Evolutionary conservation across 2,888 invertebrate species (phyloP), one percentile per base, ranked within the genome.

Genomic region (Craniophora ligustri): DNA sequence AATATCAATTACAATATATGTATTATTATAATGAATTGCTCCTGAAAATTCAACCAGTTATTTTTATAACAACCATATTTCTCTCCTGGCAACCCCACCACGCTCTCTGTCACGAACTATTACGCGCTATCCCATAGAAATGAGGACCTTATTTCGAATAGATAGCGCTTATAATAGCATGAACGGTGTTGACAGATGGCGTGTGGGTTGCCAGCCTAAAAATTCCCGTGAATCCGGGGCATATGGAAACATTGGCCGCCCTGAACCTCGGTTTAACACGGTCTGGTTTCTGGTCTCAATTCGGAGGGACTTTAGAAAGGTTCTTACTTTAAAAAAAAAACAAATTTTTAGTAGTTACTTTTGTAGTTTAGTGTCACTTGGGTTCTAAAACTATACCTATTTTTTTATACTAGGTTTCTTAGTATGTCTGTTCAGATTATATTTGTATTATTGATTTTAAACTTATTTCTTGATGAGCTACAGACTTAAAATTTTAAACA

Each of bases 221-320:
- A 50, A 55, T 63, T 15, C 54, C 64, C 10, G 56, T 60, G 34
- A 76, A 77, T 56, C 74, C 75, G 47, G 78, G 77, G 44, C 59
- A 57, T 46, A 66, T 78, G 61, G 78, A 80, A 71, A 61, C 73
- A 15, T 39, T 78, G 59, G 78, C 72, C 16, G 80, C 79, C 48
- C 67, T 57, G 55, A 80, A 79, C 50, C 67, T 80, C 48, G 82
- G 81, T 26, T 64, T 79, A 57, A 54, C 80, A 39, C 74, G 75
- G 14, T 77, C 72, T 31, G 62, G 62, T 48, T 74, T 81, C 14
- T 78, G 78, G 75, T 50, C 66, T 49, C 67, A 72, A 15, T 79
- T 74, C 49, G 75, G 78, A 64, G 47, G 55, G 23, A 62, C 71
- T 14, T 55, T 81, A 41, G 60, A 75, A 59, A 77, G 77, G 78